These are phyloP conservation scores for Manis pentadactyla DNA, from an alignment of 2,797 vertebrate genomes.

Conservation along the genomic window DNA sequence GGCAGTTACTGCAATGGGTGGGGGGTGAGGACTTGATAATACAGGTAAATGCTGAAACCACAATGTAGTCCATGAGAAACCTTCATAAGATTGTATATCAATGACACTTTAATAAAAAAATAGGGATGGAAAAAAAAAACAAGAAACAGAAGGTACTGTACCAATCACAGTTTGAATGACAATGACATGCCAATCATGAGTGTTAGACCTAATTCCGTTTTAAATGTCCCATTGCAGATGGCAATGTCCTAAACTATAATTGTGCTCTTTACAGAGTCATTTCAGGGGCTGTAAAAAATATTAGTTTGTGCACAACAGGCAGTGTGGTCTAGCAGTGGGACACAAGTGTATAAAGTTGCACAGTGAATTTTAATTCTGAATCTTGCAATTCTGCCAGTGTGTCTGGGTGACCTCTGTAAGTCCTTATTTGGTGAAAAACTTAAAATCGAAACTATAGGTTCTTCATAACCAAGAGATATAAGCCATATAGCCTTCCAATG, in stretches of 20 bases:
- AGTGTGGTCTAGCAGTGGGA: not conserved
- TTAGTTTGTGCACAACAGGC: not conserved
- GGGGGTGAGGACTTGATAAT: too few relatives aligned
- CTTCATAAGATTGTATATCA: too few relatives aligned
- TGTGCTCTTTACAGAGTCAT: not conserved
- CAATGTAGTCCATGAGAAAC: too few relatives aligned
- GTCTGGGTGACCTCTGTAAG: not conserved
- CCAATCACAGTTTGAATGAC: conserved; percentile 9
- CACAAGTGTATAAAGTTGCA: not conserved
- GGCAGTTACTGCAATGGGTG: too few relatives aligned
- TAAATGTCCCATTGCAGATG: not conserved
- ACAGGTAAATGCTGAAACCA: too few relatives aligned
- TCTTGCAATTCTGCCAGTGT: not conserved
- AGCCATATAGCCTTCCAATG: not conserved
- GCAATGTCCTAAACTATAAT: not conserved
- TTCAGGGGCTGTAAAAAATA: not conserved
- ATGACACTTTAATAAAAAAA: too few relatives aligned
- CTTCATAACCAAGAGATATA: not conserved
- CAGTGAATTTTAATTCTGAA: not conserved
- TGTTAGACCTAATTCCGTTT: not conserved
- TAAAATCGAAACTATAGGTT: not conserved
- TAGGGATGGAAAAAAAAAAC: too few relatives aligned
- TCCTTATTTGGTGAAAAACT: not conserved
- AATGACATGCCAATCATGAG: not conserved
- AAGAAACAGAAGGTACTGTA: not conserved